A percentile compares a stretch with the other conserved stretches of the same genome.
phyloP scores from a whole-genome alignment of 1,140 invertebrate species.

The Oryzaephilus surinamensis region DNA sequence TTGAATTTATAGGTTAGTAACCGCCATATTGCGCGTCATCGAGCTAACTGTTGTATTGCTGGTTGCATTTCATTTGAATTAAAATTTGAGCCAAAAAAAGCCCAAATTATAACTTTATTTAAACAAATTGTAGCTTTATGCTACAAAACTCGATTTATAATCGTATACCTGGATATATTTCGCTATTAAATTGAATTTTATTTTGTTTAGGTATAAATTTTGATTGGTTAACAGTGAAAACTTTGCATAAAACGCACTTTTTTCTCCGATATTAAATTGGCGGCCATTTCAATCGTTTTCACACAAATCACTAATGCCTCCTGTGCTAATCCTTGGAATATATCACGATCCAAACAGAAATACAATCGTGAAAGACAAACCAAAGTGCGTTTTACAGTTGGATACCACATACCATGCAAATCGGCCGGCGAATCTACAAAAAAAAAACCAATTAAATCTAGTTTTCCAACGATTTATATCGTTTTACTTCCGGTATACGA shows the following conservation, averaged over 20 bases:
- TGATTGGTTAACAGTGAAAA: too few species aligned
- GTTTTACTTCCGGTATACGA: conserved; percentile 30
- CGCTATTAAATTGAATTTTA: conserved; percentile 2
- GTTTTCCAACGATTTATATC: neutral
- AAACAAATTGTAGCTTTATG: too few species aligned
- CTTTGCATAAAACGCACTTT: too few species aligned
- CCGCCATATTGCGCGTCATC: too few species aligned
- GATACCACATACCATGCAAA: conserved; percentile 99
- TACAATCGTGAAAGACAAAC: conserved; percentile 93
- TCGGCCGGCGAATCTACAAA: conserved; percentile 55
- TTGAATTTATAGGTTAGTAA: too few species aligned
- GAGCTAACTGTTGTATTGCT: too few species aligned
- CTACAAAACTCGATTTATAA: too few species aligned
- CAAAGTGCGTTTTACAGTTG: conserved; percentile 86
- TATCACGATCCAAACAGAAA: conserved; percentile 86
- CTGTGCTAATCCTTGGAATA: conserved; percentile 93
- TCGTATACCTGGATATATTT: too few species aligned
- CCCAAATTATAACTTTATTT: too few species aligned
- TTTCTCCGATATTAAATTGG: conserved; percentile 52
- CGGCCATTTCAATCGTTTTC: conserved; percentile 74
- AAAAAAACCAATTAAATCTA: conserved; percentile 1
- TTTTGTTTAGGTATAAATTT: neutral
- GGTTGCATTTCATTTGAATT: too few species aligned
- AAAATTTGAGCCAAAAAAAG: too few species aligned
- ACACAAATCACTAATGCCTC: conserved; percentile 89